Evolutionary conservation across 2,113 vertebrate species (phyloP), one percentile per base, ranked within the genome.

Genomic region (Gasterosteus nipponicus): DNA sequence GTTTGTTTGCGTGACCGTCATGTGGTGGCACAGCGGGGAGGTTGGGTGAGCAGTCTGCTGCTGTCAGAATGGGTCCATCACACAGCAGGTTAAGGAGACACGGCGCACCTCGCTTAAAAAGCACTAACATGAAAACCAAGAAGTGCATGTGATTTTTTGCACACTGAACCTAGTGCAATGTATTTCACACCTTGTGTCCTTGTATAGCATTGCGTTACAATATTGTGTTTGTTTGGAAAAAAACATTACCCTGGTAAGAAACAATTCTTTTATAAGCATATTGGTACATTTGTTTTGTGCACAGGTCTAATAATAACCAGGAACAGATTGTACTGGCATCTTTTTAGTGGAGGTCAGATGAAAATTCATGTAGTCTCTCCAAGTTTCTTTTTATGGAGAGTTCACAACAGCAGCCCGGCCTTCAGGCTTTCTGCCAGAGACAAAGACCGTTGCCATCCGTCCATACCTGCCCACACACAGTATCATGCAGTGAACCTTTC

Each of bases 401-500:
- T 72, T 80, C 69, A 78, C 68, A 78, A 60, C 54, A 78, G 62
- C 75, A 69, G 31, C 41, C 46, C 75, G 86, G 77, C 75, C 86
- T 77, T 77, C 77, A 79, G 86, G 85, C 82, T 47, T 61, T 31
- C 74, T 79, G 82, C 81, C 83, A 87, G 78, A 89, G 66, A 86
- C 81, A 85, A 86, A 85, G 69, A 75, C 41, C 68, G 61, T 53
- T 29, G 61, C 67, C 35, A 41, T 65, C 73, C 69, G 89, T 88
- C 81, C 81, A 86, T 68, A 78, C 64, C 86, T 84, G 83, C 87
- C 87, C 82, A 87, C 89, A 75, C 68, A 75, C 78, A 78, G 58
- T n/a, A 63, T 65, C 63, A 58, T 73, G 78, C 63, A 61, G 64
- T 66, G 61, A 87, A 84, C 80, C 73, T 77, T 61, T 67, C 69